Percentiles rank a stretch among this genome's conserved stretches.
phyloP scores from a whole-genome alignment of 2,888 invertebrate genomes.

The Drosophila tripunctata region DNA sequence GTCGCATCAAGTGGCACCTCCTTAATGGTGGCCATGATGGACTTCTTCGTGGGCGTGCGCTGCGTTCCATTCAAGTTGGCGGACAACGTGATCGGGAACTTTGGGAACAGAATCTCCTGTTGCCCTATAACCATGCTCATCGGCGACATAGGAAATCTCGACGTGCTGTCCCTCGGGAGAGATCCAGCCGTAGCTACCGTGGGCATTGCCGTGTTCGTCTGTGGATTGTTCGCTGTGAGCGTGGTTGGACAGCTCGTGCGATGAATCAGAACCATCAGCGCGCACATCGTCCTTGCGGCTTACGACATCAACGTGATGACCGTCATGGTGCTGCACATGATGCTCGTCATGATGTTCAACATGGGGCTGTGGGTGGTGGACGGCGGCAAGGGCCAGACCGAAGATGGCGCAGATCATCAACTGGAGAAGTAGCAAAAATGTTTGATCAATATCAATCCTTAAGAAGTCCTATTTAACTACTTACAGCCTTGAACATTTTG shows the following conservation, averaged over 20 bases:
- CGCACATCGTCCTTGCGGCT: slow-evolving; percentile 24
- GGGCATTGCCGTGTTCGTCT: slow-evolving; percentile 75
- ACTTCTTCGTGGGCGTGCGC: slow-evolving; percentile 28
- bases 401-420: slow-evolving; percentile 62
- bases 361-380: slow-evolving; percentile 34
- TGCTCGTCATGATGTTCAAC: slow-evolving; percentile 14
- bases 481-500: slow-evolving; percentile 69
- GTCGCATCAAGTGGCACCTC: neutral
- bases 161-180: slow-evolving; percentile 78
- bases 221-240: slow-evolving; percentile 53
- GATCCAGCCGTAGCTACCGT: slow-evolving; percentile 74
- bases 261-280: slow-evolving; percentile 69
- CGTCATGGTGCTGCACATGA: slow-evolving; percentile 19
- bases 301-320: neutral
- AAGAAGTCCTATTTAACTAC: slow-evolving; percentile 6
- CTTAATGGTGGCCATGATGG: slow-evolving; percentile 32
- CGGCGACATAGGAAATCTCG: slow-evolving; percentile 71
- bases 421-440: slow-evolving; percentile 25
- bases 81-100: slow-evolving; percentile 34
- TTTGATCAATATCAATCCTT: neutral
- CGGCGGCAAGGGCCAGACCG: slow-evolving; percentile 56
- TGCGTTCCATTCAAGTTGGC: slow-evolving; percentile 22
- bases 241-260: slow-evolving; percentile 67
- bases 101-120: slow-evolving; percentile 23
- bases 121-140: slow-evolving; percentile 80